Evolutionary conservation across 2,113 vertebrate genomes (phyloP).

Genomic region (Alces alces): DNA sequence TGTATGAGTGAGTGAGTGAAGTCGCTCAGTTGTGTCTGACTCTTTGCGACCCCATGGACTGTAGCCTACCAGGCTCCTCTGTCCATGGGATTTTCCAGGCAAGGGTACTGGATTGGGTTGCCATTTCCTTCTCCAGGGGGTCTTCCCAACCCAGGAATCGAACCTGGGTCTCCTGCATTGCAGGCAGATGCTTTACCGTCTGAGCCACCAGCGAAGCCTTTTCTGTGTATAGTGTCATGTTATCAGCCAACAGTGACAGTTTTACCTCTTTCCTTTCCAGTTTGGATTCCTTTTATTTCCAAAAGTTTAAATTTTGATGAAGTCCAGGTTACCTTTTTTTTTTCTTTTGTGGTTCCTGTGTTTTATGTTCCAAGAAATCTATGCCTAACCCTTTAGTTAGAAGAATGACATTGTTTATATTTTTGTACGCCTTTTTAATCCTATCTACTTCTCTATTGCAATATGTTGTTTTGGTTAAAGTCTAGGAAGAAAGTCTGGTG

Average conservation of each 20-base stretch:
- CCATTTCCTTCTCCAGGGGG: background rate
- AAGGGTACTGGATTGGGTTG: background rate
- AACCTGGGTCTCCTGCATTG: background rate
- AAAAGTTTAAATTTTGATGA: background rate
- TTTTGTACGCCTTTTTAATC: background rate
- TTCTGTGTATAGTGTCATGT: background rate
- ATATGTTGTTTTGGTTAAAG: slow-evolving; percentile 2
- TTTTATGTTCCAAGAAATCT: background rate
- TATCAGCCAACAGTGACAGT: background rate
- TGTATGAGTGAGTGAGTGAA: background rate
- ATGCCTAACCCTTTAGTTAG: background rate
- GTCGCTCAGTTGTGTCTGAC: background rate
- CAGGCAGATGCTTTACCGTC: background rate
- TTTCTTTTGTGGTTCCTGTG: background rate
- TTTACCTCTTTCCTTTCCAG: background rate
- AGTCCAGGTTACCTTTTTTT: background rate
- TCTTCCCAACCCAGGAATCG: background rate
- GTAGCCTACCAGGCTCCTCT: background rate
- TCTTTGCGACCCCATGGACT: background rate
- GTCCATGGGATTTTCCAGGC: background rate
- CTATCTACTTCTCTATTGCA: background rate
- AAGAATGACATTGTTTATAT: background rate
- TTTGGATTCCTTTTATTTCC: background rate
- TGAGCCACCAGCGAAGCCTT: background rate
- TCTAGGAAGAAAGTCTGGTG: background rate